These are phyloP conservation scores for Scaptomyza cyrtandrae DNA, from an alignment of 2,888 invertebrate genomes.

Conservation along the genomic window DNA sequence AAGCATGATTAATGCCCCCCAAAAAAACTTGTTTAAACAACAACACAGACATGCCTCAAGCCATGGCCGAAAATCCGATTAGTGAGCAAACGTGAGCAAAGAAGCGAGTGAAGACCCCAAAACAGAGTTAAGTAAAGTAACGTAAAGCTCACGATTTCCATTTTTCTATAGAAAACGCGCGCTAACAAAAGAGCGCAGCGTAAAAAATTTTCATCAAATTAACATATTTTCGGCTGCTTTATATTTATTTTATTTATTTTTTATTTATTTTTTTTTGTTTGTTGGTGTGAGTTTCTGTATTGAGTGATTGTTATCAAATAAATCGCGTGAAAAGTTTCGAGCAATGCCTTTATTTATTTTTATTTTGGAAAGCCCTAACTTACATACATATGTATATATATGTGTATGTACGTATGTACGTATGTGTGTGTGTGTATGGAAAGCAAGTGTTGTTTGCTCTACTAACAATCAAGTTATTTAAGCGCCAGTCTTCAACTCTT, in stretches of 20 bases:
- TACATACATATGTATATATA: neutral
- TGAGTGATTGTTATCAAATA: constrained; percentile 38
- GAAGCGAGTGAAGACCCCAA: constrained; percentile 43
- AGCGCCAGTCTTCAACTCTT: constrained; percentile 23
- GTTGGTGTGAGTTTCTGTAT: constrained; percentile 14
- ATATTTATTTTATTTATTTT: neutral
- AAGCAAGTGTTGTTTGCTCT: constrained; percentile 27
- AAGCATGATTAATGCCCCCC: constrained; percentile 76
- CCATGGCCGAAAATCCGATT: constrained; percentile 77
- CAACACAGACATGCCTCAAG: constrained; percentile 62
- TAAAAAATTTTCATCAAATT: constrained; percentile 74
- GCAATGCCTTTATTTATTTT: constrained; percentile 1
- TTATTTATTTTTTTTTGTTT: constrained; percentile 1
- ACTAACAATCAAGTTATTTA: constrained; percentile 12
- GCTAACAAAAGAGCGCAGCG: constrained; percentile 69
- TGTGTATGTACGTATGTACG: neutral
- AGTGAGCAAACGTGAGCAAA: constrained; percentile 67
- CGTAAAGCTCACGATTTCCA: constrained; percentile 68
- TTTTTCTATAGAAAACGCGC: constrained; percentile 60
- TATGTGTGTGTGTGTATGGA: neutral
- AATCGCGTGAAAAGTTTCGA: constrained; percentile 48
- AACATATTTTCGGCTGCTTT: constrained; percentile 67
- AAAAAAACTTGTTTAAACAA: constrained; percentile 78
- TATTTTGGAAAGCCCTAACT: constrained; percentile 22
- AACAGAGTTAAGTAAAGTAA: neutral